Evolutionary conservation across 37 sponge, comb jelly and placozoan species (phyloP).

Genomic region (Oopsacas minuta): DNA sequence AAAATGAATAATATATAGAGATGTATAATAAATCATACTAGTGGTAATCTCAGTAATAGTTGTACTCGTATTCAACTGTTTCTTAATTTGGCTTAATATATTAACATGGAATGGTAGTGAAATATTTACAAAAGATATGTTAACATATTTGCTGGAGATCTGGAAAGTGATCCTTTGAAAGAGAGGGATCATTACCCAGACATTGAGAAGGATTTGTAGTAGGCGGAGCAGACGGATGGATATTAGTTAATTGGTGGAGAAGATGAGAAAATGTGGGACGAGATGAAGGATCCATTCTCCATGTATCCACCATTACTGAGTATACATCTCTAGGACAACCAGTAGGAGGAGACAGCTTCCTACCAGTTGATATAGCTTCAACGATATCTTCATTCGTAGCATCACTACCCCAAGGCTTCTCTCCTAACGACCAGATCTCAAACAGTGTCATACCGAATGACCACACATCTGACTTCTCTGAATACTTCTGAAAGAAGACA

Average conservation of each 20-base stretch:
- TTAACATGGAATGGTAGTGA: too few species aligned
- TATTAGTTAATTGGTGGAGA: neutral
- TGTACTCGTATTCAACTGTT: too few species aligned
- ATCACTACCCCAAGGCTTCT: neutral
- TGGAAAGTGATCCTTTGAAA: neutral
- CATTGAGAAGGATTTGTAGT: neutral
- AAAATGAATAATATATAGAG: too few species aligned
- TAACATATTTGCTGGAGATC: neutral
- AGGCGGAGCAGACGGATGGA: neutral
- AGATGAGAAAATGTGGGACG: neutral
- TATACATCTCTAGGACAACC: neutral
- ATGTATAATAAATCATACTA: too few species aligned
- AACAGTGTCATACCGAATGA: slow-evolving; percentile 1
- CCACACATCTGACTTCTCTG: slow-evolving; percentile 15
- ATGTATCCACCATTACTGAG: neutral
- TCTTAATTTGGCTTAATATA: too few species aligned
- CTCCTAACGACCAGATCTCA: slow-evolving; percentile 1
- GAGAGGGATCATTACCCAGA: neutral
- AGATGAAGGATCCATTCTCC: neutral
- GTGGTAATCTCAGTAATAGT: too few species aligned
- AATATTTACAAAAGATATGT: too few species aligned
- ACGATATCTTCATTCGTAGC: neutral
- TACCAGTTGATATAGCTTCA: neutral
- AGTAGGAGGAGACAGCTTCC: slow-evolving; percentile 14
- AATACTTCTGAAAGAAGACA: neutral